phyloP scores from a whole-genome alignment of 2,888 invertebrate species.

The Dascillus cervinus region DNA sequence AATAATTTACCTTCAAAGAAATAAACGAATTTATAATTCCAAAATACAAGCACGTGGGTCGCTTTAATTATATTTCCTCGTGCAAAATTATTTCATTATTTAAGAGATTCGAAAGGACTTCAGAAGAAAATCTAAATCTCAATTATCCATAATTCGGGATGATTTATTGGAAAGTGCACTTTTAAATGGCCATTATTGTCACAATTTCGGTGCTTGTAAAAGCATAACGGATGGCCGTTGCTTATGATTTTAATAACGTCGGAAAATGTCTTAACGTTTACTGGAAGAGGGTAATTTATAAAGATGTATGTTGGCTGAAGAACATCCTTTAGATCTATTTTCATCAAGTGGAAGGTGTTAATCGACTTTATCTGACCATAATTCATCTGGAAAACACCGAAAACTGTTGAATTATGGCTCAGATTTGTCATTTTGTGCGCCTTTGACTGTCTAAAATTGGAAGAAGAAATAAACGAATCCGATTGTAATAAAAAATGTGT shows the following conservation, averaged over 20 bases:
- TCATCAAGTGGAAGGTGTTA: slow-evolving; percentile 11
- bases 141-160: no score
- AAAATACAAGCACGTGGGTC: no score
- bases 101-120: no score
- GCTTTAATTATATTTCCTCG: no score
- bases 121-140: no score
- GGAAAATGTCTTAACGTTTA: slow-evolving; percentile 7
- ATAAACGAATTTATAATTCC: no score
- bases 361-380: slow-evolving; percentile 11
- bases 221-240: slow-evolving; percentile 5
- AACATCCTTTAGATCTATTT: slow-evolving; percentile 12
- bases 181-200: slow-evolving; percentile 9
- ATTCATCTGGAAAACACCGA: slow-evolving; percentile 8
- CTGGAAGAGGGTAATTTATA: slow-evolving; percentile 3
- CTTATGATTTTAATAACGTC: slow-evolving; percentile 4
- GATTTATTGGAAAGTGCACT: slow-evolving; percentile 5
- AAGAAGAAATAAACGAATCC: no score
- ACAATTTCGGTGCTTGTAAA: slow-evolving; percentile 7
- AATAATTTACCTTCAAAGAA: no score
- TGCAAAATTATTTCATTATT: slow-evolving; percentile 4
- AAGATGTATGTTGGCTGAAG: slow-evolving; percentile 3
- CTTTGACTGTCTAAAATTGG: slow-evolving; percentile 11
- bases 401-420: slow-evolving; percentile 9
- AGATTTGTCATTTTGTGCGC: slow-evolving; percentile 8
- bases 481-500: no score